Evolutionary conservation across 2,113 vertebrate species (phyloP), one percentile per base, ranked within the genome.

Genomic region (Pampusana beccarii): DNA sequence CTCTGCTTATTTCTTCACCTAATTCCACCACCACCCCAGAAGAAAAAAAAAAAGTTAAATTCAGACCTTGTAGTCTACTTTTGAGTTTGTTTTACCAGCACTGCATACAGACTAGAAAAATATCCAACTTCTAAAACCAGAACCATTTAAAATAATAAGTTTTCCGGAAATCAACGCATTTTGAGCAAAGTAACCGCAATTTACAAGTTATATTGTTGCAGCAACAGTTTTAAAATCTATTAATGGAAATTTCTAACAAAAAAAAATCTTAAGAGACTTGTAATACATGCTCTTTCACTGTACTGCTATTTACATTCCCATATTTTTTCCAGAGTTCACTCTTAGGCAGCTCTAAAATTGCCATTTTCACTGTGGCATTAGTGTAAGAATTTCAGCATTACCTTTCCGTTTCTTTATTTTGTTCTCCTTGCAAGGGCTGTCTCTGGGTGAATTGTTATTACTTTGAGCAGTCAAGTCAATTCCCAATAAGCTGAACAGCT

Each of bases 351-450:
- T 80, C 62, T 50, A 33, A 72, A 70, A 60, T 1, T 50, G 10
- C 20, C 13, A 28, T 42, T 90, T 81, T 38, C 82, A 42, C 11
- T 70, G 13, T 6, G 26, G 20, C 29, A 40, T 25, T 3, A 51
- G 6, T 7, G n/a, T 1, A 70, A 61, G 38, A 86, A 78, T 5
- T 56, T 6, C 0, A 29, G 36, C 57, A 53, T 75, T 94, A 99
- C 99, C 99, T 99, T 99, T 99, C 42, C 99, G 96, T 60, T 99
- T 99, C 97, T 99, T 99, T 31, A 98, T 95, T 97, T 99, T 99
- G 82, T 98, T 99, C 85, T 99, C 98, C 80, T 98, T 98, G 70
- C 98, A 97, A 18, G 98, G 97, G 83, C 98, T 98, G 77, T 99
- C 99, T 82, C 93, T 98, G 40, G 99, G 99, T 60, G 99, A 98